Conservation (phyloP, 2,888 invertebrate genomes). For the Dyspetes luteomarginatus region DNA sequence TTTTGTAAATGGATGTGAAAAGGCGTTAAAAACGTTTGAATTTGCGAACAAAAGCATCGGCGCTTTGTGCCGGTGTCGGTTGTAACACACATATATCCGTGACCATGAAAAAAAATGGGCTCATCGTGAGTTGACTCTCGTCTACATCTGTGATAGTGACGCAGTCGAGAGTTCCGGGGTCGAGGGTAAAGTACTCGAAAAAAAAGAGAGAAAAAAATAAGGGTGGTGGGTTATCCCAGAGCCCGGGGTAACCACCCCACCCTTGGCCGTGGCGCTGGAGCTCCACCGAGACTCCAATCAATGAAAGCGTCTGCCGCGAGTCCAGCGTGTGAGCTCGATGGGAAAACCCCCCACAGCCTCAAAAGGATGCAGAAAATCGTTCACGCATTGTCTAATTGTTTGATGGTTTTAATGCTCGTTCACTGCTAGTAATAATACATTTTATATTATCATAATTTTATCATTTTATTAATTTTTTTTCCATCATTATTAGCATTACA, state of each 20-base stretch:
- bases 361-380: neutral
- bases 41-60: neutral
- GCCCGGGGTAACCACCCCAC: slow-evolving; percentile 63
- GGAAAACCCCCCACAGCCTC: slow-evolving; percentile 60
- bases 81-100: slow-evolving; percentile 58
- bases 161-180: slow-evolving; percentile 51
- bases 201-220: neutral
- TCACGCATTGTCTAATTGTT: neutral
- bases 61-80: too few relatives aligned
- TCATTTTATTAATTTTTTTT: too few relatives aligned
- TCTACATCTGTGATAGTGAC: slow-evolving; percentile 42
- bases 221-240: slow-evolving; percentile 55
- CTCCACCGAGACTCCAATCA: slow-evolving; percentile 71
- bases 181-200: slow-evolving; percentile 48
- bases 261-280: slow-evolving; percentile 65
- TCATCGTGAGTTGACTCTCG: slow-evolving; percentile 9
- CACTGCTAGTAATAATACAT: too few relatives aligned
- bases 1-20: neutral
- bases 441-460: too few relatives aligned
- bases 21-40: neutral
- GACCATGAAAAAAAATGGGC: slow-evolving; percentile 49
- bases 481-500: too few relatives aligned
- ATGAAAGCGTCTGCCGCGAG: slow-evolving; percentile 76
- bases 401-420: too few relatives aligned
- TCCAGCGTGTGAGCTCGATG: slow-evolving; percentile 67